A percentile compares a stretch with the other conserved stretches of the same genome.
These are phyloP conservation scores for Drosophila leontia DNA, from an alignment of 1,140 invertebrate genomes.

Conservation along the genomic window DNA sequence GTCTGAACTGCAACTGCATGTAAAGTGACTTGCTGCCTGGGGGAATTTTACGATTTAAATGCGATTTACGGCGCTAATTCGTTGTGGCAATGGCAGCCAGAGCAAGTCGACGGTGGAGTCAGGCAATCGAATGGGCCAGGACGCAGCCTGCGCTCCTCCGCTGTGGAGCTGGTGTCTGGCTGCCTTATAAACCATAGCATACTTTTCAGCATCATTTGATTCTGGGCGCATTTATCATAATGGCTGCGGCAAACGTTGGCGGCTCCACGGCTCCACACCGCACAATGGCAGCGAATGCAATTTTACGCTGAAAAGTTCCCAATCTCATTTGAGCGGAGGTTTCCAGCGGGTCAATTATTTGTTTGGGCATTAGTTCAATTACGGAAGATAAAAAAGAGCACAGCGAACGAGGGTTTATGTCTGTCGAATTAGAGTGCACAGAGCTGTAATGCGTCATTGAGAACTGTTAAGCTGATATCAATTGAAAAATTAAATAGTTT, in stretches of 20 bases:
- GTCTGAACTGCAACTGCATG: constrained; percentile 44
- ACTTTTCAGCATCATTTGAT: constrained; percentile 80
- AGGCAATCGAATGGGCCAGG: constrained; percentile 63
- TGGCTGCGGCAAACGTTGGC: constrained; percentile 42
- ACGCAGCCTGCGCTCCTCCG: constrained; percentile 3
- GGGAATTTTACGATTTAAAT: constrained; percentile 83
- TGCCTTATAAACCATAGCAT: constrained; percentile 65
- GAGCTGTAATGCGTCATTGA: background rate
- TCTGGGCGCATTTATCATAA: constrained; percentile 74
- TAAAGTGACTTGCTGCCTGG: constrained; percentile 74
- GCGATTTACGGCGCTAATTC: constrained; percentile 83
- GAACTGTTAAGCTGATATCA: background rate
- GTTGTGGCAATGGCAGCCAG: constrained; percentile 68
- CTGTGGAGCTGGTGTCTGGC: constrained; percentile 12
- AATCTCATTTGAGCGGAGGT: constrained; percentile 60
- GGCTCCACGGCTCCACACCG: constrained; percentile 19
- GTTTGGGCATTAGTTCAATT: constrained; percentile 48
- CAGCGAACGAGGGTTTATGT: background rate
- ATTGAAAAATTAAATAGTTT: background rate
- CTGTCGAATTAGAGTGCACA: background rate
- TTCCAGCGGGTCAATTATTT: constrained; percentile 44
- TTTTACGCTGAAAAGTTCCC: constrained; percentile 70
- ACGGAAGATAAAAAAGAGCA: background rate
- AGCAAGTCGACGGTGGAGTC: constrained; percentile 17
- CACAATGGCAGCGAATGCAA: constrained; percentile 66